A percentile compares a stretch with the other conserved stretches of the same genome.
Evolutionary conservation across 2,113 vertebrate genomes (phyloP).

Genomic region (Gasterosteus nipponicus): DNA sequence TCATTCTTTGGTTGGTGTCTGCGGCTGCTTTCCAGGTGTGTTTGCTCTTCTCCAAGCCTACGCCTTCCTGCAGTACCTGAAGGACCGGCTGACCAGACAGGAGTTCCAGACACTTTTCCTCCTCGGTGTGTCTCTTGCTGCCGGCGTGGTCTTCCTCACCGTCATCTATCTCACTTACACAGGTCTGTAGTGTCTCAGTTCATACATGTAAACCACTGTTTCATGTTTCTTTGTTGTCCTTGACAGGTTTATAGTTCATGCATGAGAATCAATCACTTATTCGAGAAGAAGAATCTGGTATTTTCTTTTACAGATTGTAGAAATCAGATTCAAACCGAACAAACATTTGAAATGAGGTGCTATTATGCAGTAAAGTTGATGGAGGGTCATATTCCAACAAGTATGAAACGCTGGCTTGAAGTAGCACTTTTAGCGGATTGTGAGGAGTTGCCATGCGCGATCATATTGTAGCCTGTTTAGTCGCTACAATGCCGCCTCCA

Average conservation of each 20-base stretch:
- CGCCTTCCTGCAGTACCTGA: slow-evolving; percentile 93
- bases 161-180: slow-evolving; percentile 97
- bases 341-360: neutral
- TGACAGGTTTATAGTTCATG: neutral
- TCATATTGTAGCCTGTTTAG: too few relatives aligned
- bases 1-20: slow-evolving; percentile 43
- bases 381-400: neutral
- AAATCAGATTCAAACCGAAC: neutral
- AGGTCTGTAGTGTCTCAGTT: slow-evolving; percentile 77
- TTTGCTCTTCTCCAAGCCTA: slow-evolving; percentile 96
- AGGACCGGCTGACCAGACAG: slow-evolving; percentile 92
- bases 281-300: neutral
- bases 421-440: neutral
- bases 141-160: slow-evolving; percentile 91
- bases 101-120: slow-evolving; percentile 97
- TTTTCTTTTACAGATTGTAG: neutral
- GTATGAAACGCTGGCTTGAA: neutral
- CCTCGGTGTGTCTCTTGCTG: slow-evolving; percentile 91
- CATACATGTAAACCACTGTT: neutral
- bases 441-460: neutral
- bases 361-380: neutral
- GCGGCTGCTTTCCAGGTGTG: slow-evolving; percentile 83
- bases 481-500: too few relatives aligned
- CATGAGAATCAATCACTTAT: neutral
- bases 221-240: neutral